These are phyloP conservation scores for Aphaenogaster ashmeadi DNA, from an alignment of 1,140 invertebrate genomes.

Conservation along the genomic window DNA sequence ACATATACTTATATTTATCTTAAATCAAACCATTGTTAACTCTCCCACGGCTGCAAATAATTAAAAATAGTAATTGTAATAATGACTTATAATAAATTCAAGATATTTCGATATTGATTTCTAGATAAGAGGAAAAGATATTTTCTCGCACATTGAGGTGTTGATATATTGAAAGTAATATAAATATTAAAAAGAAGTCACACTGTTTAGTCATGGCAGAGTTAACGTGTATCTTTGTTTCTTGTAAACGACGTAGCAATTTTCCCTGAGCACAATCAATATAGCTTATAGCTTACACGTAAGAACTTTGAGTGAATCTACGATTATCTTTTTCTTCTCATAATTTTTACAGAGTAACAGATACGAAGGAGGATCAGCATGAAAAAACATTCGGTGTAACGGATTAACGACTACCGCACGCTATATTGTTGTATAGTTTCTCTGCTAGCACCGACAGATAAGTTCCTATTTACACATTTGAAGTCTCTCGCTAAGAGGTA, in stretches of 20 bases:
- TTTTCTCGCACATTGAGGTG: background rate
- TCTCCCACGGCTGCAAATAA: background rate
- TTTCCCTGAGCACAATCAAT: constrained; percentile 27
- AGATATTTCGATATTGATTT: background rate
- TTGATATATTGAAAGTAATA: background rate
- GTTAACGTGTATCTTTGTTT: constrained; percentile 4
- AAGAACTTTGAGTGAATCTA: constrained; percentile 32
- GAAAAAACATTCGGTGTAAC: background rate
- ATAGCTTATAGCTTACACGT: constrained; percentile 22
- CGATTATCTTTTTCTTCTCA: constrained; percentile 43
- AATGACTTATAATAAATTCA: background rate
- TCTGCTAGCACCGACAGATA: constrained; percentile 39
- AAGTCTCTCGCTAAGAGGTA: constrained; percentile 21
- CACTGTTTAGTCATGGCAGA: background rate
- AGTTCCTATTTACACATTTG: constrained; percentile 28
- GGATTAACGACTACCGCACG: constrained; percentile 22
- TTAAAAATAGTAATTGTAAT: background rate
- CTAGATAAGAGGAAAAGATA: background rate
- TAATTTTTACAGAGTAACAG: constrained; percentile 72
- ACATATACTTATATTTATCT: background rate
- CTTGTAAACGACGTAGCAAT: background rate
- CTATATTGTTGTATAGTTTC: constrained; percentile 26
- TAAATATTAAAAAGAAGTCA: background rate
- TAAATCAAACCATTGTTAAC: background rate
- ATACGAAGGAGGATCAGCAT: constrained; percentile 25